Base-by-base conservation (phyloP, 1,140 invertebrate species). In the Mylabris phalerata region DNA sequence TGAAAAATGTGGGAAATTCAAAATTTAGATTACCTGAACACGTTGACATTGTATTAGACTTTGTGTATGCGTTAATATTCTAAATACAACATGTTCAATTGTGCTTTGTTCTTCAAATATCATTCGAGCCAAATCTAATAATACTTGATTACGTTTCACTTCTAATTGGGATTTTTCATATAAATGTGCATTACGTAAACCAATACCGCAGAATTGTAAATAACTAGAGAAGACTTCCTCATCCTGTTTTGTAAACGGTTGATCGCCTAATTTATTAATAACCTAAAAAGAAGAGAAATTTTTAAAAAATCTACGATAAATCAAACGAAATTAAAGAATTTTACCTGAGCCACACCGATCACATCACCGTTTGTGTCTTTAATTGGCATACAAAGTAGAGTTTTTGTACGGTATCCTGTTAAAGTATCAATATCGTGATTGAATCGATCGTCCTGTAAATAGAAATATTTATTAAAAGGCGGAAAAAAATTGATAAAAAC, bases 31-130 rank as follows among this genome's bases (percentile, higher is more conserved):
- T 72, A 91, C 88, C 83, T 95, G 92, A 48, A 93, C 91, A 62
- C 92, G 81, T 75, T 95, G 89, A 79, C 93, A 96, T 71, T 94
- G 90, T 64, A 97, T 92, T 19, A 97, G 78, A 61, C 91, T 93
- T 75, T 95, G 92, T 41, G 92, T 96, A 75, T 98, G 93, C 40
- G 92, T 91, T 68, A 97, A 80, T 71, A 98, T 97, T 75, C 94
- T 84, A 64, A 93, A 86, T 59, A 97, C 93, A 81, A 96, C 91
- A 71, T 91, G 90, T 70, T 96, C 93, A 64, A 97, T 93, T 62
- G 93, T 96, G 75, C 90, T 95, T 77, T 97, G 94, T 74, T 98
- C 93, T 73, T 96, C 93, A 73, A 98, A 98, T 66, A 98, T 93
- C 87, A 96, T 94, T 64, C 93, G 81, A 3, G 93, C 94, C 67